Evolutionary conservation across 2,888 invertebrate genomes (phyloP), one percentile per base, ranked within the genome.

Genomic region (Agrilus biguttatus): DNA sequence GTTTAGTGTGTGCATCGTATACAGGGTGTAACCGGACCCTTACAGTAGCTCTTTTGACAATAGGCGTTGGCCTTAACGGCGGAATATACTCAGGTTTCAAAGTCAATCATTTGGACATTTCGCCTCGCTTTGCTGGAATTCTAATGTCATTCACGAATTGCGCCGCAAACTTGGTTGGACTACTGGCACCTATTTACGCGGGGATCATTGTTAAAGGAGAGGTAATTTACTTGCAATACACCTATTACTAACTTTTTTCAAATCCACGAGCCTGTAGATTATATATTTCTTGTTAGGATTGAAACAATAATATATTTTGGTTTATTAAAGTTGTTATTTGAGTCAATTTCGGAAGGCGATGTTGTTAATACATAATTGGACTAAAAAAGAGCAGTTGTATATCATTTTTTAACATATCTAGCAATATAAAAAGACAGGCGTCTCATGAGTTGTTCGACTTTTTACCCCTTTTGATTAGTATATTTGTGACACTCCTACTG

Each of bases 81-180:
- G 87, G 85, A 54, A 87, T 89, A 57, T 90, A 90, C 67, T 84
- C 84, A 2, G 86, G 85, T 8, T 80, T 78, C 57, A 80, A 88
- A 73, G 86, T 89, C 50, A 90, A 90, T 62, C 90, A 90, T 63
- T 73, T 91, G 60, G 91, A 91, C 60, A 78, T 91, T 51, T 88
- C 90, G 2, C 89, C 90, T 1, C 78, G 89, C 45, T 90, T 87
- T 63, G 90, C 91, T 38, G 91, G 90, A 10, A 83, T 89, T 54
- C 70, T 91, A 34, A 90, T 91, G 88, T 80, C 90, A 34, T 83
- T 91, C 59, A 90, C 90, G 40, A 91, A 91, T 68, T 89, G 88
- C 53, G 70, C 81, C 44, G 90, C 89, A 41, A 91, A 90, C 67
- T 68, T 90, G 44, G 86, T 88, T 2, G 91, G 90, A 35, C 73